Evolutionary conservation across 2,113 vertebrate species (phyloP).

Genomic region (Trematomus loennbergii): DNA sequence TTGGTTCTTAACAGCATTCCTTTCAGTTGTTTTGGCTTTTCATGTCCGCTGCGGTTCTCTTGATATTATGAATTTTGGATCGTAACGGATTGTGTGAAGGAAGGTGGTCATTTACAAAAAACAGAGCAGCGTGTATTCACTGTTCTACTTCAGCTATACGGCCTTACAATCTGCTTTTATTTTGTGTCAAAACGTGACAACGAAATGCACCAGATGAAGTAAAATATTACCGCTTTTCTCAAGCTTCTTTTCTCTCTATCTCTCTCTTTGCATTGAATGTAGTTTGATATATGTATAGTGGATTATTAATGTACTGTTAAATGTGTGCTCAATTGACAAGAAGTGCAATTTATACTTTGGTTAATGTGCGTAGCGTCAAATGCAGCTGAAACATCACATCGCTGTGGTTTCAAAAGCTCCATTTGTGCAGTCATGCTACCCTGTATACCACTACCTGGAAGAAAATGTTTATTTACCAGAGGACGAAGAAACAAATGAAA

Average conservation of each 20-base stretch:
- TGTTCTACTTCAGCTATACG: slow-evolving; percentile 42
- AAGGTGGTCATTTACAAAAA: slow-evolving; percentile 34
- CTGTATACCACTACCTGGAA: slow-evolving; percentile 74
- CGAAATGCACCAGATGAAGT: slow-evolving; percentile 32
- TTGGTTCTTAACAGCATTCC: slow-evolving; percentile 82
- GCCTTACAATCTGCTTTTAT: slow-evolving; percentile 62
- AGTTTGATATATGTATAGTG: slow-evolving; percentile 84
- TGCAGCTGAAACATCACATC: slow-evolving; percentile 63
- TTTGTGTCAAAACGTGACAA: slow-evolving; percentile 46
- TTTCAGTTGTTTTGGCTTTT: slow-evolving; percentile 67
- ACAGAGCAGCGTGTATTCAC: slow-evolving; percentile 31
- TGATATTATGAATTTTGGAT: slow-evolving; percentile 26
- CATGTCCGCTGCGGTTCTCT: slow-evolving; percentile 41
- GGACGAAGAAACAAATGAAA: slow-evolving; percentile 47
- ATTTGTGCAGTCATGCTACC: slow-evolving; percentile 63
- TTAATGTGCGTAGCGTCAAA: slow-evolving; percentile 75
- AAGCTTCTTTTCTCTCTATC: slow-evolving; percentile 39
- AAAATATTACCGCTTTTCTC: slow-evolving; percentile 49
- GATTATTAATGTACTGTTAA: slow-evolving; percentile 80
- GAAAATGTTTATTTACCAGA: slow-evolving; percentile 46
- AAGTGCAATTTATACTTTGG: slow-evolving; percentile 84
- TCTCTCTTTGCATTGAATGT: slow-evolving; percentile 84
- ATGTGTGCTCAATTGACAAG: slow-evolving; percentile 81
- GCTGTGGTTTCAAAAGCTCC: slow-evolving; percentile 56
- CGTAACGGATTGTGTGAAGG: slow-evolving; percentile 12